Evolutionary conservation across 1,140 invertebrate species (phyloP).

Genomic region (Plectus sambesii): DNA sequence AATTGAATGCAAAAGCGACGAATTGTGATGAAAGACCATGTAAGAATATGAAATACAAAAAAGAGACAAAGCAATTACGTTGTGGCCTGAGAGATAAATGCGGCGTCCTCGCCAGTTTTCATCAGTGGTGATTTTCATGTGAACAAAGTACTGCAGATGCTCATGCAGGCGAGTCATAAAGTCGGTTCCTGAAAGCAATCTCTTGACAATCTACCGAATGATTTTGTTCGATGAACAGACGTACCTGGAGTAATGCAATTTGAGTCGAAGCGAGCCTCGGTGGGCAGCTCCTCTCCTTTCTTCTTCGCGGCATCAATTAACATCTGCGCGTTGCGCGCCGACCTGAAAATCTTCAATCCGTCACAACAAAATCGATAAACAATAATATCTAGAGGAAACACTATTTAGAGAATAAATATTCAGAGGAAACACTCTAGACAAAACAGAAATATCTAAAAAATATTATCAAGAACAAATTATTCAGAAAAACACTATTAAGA

Average conservation of each 20-base stretch:
- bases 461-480: no score
- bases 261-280: conserved; percentile 76
- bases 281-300: conserved; percentile 57
- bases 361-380: conserved; percentile 12
- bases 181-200: conserved; percentile 41
- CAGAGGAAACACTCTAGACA: no score
- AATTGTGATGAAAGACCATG: no score
- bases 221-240: conserved; percentile 93
- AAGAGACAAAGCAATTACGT: conserved; percentile 52
- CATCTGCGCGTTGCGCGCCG: conserved; percentile 73
- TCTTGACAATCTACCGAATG: conserved; percentile 42
- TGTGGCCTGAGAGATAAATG: conserved; percentile 55
- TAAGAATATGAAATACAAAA: no score
- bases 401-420: neutral
- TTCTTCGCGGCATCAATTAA: conserved; percentile 61
- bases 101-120: conserved; percentile 59
- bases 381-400: no score
- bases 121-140: conserved; percentile 70
- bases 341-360: conserved; percentile 57
- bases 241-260: conserved; percentile 85
- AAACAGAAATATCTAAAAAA: no score
- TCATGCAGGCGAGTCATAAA: conserved; percentile 62
- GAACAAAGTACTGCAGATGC: conserved; percentile 74
- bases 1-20: no score
- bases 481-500: no score